phyloP scores from a whole-genome alignment of 2,797 vertebrate genomes.

The Passerculus sandwichensis region DNA sequence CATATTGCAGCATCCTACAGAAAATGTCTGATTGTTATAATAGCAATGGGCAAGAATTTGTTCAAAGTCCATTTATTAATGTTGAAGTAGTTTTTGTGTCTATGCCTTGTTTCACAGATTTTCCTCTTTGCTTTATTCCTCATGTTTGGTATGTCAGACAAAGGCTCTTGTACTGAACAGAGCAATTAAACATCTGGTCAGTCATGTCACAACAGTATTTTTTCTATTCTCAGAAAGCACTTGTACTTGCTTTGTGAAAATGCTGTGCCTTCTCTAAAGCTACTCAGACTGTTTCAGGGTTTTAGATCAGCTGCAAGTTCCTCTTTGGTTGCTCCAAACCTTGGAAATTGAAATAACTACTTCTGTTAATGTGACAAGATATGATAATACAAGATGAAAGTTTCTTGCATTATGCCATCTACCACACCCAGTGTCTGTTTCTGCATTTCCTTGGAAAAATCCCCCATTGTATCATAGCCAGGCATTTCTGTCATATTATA shows the following conservation, averaged over 20 bases:
- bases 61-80: not conserved
- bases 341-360: not conserved
- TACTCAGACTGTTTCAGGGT: not conserved
- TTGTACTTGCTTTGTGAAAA: conserved; percentile 5
- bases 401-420: not conserved
- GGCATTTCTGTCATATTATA: not conserved
- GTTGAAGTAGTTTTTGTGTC: not conserved
- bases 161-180: not conserved
- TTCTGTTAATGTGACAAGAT: not conserved
- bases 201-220: not conserved
- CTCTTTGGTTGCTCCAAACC: not conserved
- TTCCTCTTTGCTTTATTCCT: not conserved
- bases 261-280: not conserved
- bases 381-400: not conserved
- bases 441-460: not conserved
- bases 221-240: not conserved
- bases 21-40: not conserved
- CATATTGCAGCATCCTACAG: not conserved
- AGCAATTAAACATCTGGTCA: conserved; percentile 15
- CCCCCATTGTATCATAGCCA: not conserved
- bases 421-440: not conserved
- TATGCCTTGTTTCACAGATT: not conserved
- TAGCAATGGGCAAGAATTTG: not conserved
- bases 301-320: not conserved
- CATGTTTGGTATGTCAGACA: not conserved